Conservation (phyloP, 2,888 invertebrate genomes). For the Drepanosiphum platanoidis region DNA sequence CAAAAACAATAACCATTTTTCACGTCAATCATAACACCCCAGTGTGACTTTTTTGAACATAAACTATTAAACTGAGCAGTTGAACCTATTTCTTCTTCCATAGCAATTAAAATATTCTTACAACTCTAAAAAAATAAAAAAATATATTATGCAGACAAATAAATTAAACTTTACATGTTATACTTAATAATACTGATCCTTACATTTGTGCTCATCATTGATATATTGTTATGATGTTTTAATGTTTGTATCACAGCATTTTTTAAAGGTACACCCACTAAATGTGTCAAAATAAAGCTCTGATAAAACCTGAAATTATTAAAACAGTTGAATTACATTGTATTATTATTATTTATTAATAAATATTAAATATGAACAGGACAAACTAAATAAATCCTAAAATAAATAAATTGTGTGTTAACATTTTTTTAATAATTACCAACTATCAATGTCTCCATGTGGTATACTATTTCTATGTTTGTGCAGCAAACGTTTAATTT, state of each 20-base stretch:
- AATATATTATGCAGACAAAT: background rate
- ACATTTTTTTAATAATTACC: conserved; percentile 67
- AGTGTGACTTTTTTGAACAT: conserved; percentile 66
- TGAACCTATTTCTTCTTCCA: conserved; percentile 34
- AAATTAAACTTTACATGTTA: background rate
- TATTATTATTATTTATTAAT: background rate
- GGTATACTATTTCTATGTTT: conserved; percentile 72
- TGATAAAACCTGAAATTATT: conserved; percentile 54
- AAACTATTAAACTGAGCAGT: conserved; percentile 16
- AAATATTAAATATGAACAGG: no score
- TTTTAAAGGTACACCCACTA: conserved; percentile 17
- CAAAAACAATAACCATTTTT: conserved; percentile 64
- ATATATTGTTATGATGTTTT: conserved; percentile 51
- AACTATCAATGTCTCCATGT: conserved; percentile 71
- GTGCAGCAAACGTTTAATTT: conserved; percentile 72
- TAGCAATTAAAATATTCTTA: conserved; percentile 4
- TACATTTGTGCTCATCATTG: conserved; percentile 19
- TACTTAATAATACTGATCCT: background rate
- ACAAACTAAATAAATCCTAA: background rate
- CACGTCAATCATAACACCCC: conserved; percentile 70
- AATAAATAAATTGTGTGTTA: background rate
- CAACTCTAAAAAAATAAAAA: conserved; percentile 25
- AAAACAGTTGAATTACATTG: background rate
- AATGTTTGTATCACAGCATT: conserved; percentile 20
- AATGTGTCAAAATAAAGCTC: conserved; percentile 43